These are phyloP conservation scores for Cygnus buccinator DNA, from an alignment of 2,113 vertebrate genomes.

Conservation along the genomic window DNA sequence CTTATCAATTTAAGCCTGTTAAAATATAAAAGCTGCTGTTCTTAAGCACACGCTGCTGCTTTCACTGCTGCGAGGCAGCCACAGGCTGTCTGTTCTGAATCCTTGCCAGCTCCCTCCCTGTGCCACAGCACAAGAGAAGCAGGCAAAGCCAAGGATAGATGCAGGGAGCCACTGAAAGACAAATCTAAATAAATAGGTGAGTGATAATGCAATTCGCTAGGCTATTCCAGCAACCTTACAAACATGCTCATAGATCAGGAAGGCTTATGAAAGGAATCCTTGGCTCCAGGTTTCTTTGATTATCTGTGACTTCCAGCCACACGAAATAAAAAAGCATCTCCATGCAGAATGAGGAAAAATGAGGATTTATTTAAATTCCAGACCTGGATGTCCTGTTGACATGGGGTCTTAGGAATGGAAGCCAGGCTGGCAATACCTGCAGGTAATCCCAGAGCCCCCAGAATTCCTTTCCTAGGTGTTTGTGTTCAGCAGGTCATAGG, in stretches of 20 bases:
- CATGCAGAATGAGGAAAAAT: neutral
- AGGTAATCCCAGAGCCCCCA: neutral
- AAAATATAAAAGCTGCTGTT: neutral
- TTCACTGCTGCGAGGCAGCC: neutral
- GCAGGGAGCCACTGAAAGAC: neutral
- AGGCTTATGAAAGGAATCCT: neutral
- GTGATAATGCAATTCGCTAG: neutral
- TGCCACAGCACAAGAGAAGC: neutral
- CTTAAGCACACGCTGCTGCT: neutral
- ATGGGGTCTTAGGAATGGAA: neutral
- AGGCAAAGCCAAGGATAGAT: neutral
- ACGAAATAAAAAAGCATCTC: neutral
- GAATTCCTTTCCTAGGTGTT: neutral
- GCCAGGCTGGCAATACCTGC: neutral
- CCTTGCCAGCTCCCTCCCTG: neutral
- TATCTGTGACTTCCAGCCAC: neutral
- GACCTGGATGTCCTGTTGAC: neutral
- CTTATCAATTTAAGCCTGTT: neutral
- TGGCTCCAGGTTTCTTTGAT: neutral
- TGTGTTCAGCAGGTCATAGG: neutral
- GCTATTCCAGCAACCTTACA: neutral
- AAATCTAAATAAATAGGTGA: neutral
- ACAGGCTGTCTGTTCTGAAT: neutral
- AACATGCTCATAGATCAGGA: neutral
- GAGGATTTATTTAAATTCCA: neutral